A percentile compares a stretch with the other conserved stretches of the same genome.
Evolutionary conservation across 1,140 invertebrate genomes (phyloP).

Genomic region (Bombus fervidus): DNA sequence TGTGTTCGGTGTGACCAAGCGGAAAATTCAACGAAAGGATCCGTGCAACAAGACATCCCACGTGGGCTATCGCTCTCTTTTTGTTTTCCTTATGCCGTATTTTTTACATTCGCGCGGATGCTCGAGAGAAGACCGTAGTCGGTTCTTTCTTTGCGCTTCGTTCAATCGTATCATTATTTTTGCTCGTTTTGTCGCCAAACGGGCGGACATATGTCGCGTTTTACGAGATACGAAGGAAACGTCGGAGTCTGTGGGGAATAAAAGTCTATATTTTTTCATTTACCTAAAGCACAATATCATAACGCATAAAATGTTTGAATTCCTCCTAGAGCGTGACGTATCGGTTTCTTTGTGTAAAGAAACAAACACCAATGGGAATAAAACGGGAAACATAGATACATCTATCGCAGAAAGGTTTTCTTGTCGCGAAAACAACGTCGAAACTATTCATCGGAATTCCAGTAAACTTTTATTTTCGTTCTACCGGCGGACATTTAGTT

Average conservation of each 20-base stretch:
- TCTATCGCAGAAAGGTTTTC: background rate
- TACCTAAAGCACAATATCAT: background rate
- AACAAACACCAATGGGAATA: background rate
- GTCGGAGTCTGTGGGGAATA: background rate
- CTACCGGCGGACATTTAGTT: background rate
- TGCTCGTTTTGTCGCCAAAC: background rate
- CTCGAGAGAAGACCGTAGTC: background rate
- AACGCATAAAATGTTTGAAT: background rate
- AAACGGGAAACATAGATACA: background rate
- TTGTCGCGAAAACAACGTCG: background rate
- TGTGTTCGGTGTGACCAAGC: background rate
- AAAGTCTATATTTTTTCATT: background rate
- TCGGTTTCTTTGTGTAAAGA: background rate
- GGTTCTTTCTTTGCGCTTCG: background rate
- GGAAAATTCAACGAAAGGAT: background rate
- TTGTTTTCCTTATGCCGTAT: background rate
- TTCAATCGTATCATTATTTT: background rate
- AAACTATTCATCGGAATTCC: background rate
- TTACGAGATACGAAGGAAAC: background rate
- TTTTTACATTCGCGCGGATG: background rate
- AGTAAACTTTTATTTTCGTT: constrained; percentile 45
- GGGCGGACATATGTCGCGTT: background rate
- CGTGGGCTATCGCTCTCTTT: background rate
- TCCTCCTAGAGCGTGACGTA: background rate
- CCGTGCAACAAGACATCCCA: background rate